Evolutionary conservation across 2,797 vertebrate genomes (phyloP).

Genomic region (Rhabdophis nuchalis): DNA sequence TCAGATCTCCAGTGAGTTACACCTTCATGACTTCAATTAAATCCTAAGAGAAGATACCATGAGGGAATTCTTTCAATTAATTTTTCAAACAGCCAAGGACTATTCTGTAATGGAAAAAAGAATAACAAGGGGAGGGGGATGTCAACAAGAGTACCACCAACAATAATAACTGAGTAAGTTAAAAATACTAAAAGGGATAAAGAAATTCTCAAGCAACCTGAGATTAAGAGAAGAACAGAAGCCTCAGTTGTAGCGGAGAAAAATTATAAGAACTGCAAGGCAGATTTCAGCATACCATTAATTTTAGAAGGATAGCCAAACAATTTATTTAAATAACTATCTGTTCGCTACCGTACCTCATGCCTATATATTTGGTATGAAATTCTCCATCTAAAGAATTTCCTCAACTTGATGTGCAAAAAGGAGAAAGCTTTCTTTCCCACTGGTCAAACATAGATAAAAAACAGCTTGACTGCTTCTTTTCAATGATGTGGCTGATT

Average conservation of each 20-base stretch:
- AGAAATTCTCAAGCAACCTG: neutral
- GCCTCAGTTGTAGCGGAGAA: neutral
- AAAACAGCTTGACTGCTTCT: neutral
- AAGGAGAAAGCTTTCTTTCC: neutral
- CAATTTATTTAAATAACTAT: neutral
- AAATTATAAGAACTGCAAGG: neutral
- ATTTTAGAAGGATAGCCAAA: neutral
- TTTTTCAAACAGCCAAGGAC: neutral
- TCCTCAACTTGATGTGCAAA: neutral
- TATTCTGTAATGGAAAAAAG: neutral
- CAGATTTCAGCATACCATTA: neutral
- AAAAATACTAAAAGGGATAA: neutral
- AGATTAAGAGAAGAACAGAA: neutral
- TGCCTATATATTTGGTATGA: neutral
- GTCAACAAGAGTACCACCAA: neutral
- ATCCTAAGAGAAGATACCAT: neutral
- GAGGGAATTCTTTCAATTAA: neutral
- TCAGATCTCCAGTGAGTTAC: neutral
- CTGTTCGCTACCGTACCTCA: neutral
- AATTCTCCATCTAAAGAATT: neutral
- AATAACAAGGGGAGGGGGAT: neutral
- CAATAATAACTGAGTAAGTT: neutral
- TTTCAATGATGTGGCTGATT: neutral
- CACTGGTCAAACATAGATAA: neutral
- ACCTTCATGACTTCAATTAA: neutral